Evolutionary conservation across 2,888 invertebrate genomes (phyloP), one percentile per base, ranked within the genome.

Genomic region (Drosophila eohydei): DNA sequence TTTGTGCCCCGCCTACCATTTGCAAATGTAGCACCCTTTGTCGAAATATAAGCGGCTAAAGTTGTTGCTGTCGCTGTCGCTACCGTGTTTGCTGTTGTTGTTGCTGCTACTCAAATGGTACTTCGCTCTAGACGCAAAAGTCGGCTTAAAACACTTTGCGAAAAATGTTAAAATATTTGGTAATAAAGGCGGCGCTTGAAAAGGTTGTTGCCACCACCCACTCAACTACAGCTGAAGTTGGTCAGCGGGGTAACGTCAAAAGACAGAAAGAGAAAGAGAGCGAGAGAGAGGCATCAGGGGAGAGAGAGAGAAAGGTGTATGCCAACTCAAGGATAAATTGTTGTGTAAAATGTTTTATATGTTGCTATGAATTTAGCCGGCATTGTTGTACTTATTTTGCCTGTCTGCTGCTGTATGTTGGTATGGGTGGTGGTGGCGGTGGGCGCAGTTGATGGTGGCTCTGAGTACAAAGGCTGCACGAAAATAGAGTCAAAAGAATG

Each of bases 61-160:
- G 60, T 71, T 71, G 55, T 70, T 71, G 70, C 6, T 34, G 21
- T 68, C 66, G 48, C 62, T 73, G 70, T 56, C 54, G 63, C 46
- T 51, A 32, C 28, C 36, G 32, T 26, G 14, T 14, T 41, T 63
- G 64, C 40, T 48, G 56, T 28, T 46, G 32, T 3, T 63, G 48
- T n/a, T 48, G 64, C 63, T 67, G 55, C 79, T 66, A 70, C 78
- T 73, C 82, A 82, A 84, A 84, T 80, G 87, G 82, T 80, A 87
- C 87, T 87, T 84, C 80, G 74, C 76, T 80, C 74, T 80, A 84
- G 87, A 87, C 84, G 87, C 85, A 85, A 88, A 90, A 88, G 89
- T 80, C 89, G 86, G 71, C 89, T 88, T 86, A 88, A 90, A 85
- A 85, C 85, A 89, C 90, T 90, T 90, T 85, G 81, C 87, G 81